Conservation (phyloP, 2,113 vertebrate species). For the Cynoglossus semilaevis region DNA sequence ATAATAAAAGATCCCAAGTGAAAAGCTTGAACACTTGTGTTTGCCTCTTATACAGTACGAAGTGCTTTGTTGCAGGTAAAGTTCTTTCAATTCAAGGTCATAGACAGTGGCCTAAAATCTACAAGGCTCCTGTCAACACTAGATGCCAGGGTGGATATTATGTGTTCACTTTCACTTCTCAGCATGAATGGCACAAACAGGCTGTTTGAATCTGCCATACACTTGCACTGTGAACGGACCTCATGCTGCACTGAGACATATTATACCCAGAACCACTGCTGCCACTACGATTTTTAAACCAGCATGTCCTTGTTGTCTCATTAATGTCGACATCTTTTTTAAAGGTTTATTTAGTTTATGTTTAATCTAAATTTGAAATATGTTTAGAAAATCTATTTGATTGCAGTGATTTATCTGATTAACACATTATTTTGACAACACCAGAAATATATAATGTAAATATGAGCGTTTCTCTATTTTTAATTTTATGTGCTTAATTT, state of each 20-base stretch:
- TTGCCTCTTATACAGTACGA: not conserved
- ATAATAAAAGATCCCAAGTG: too few relatives aligned
- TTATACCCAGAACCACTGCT: slow-evolving; percentile 42
- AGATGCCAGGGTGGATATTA: slow-evolving; percentile 38
- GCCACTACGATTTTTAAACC: slow-evolving; percentile 23
- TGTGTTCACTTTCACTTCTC: slow-evolving; percentile 60
- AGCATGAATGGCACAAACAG: slow-evolving; percentile 57
- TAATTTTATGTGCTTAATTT: too few relatives aligned
- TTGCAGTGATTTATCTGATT: too few relatives aligned
- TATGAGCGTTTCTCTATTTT: too few relatives aligned
- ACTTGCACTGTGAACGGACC: slow-evolving; percentile 57
- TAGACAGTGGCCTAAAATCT: slow-evolving; percentile 33
- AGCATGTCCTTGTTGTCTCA: slow-evolving; percentile 29
- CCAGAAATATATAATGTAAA: too few relatives aligned
- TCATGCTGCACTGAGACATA: slow-evolving; percentile 61
- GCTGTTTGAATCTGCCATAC: slow-evolving; percentile 10
- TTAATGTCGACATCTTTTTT: not conserved
- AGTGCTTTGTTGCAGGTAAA: slow-evolving; percentile 39
- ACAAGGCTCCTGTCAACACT: slow-evolving; percentile 27
- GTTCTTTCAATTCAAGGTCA: slow-evolving; percentile 58
- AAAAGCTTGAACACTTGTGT: not conserved
- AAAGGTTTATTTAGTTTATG: too few relatives aligned
- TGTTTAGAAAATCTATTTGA: too few relatives aligned
- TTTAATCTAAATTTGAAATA: too few relatives aligned
- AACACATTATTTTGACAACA: too few relatives aligned